Evolutionary conservation across 2,888 invertebrate species (phyloP).

Genomic region (Sclerodermus sp.): DNA sequence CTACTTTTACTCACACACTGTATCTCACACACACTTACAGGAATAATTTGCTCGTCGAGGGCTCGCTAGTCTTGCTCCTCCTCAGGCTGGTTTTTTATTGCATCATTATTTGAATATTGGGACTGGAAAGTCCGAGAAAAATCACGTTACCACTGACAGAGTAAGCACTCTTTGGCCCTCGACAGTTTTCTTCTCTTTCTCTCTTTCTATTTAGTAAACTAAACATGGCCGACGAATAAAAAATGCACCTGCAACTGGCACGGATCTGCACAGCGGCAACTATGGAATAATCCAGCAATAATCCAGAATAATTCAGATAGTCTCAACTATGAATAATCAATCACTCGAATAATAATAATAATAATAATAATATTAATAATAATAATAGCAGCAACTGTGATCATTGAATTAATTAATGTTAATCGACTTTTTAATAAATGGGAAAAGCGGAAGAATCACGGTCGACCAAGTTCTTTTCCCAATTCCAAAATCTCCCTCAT

Average conservation of each 20-base stretch:
- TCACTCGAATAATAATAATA: slow-evolving; percentile 21
- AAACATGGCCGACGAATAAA: slow-evolving; percentile 21
- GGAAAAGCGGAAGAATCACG: no score
- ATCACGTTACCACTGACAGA: no score
- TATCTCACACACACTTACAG: slow-evolving; percentile 21
- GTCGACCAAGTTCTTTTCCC: no score
- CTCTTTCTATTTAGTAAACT: background rate
- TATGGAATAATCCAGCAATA: slow-evolving; percentile 7
- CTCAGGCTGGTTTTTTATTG: no score
- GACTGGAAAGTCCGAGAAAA: no score
- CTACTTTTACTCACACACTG: slow-evolving; percentile 17
- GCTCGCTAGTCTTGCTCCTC: no score
- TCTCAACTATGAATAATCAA: background rate
- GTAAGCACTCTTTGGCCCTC: background rate
- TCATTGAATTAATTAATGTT: no score
- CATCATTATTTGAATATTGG: no score
- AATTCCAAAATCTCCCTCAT: no score
- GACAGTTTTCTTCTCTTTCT: slow-evolving; percentile 2
- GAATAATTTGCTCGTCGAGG: no score
- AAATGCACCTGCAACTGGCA: slow-evolving; percentile 29
- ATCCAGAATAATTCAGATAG: slow-evolving; percentile 3
- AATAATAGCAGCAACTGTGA: slow-evolving; percentile 16
- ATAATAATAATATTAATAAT: slow-evolving; percentile 13
- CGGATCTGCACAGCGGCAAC: slow-evolving; percentile 34
- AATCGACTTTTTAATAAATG: no score